These are phyloP conservation scores for Pungitius pungitius DNA, from an alignment of 2,113 vertebrate species.

Conservation along the genomic window DNA sequence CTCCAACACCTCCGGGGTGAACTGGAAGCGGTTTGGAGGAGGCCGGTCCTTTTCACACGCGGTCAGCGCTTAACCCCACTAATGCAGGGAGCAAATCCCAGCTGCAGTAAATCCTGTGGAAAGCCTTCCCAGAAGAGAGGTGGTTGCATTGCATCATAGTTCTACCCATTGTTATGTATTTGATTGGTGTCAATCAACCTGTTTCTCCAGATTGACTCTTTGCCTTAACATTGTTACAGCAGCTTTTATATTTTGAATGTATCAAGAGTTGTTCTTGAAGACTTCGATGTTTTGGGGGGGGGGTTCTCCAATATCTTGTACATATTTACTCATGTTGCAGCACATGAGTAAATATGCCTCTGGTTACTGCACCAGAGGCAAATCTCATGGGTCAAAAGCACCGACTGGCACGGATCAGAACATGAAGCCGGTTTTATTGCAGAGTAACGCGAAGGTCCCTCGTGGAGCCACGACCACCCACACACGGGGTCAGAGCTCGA, in stretches of 20 bases:
- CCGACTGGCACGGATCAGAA: constrained; percentile 40
- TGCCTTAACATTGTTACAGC: not conserved
- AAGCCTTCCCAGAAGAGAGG: not conserved
- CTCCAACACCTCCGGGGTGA: constrained; percentile 12
- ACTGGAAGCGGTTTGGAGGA: not conserved
- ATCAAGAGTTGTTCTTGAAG: not conserved
- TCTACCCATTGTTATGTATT: not conserved
- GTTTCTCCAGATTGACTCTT: not conserved
- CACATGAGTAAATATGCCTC: too few relatives aligned
- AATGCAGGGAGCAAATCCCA: constrained; percentile 14
- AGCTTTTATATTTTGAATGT: not conserved
- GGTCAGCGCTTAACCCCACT: not conserved
- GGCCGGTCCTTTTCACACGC: not conserved
- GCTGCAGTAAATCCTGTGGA: not conserved
- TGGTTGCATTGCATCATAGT: not conserved
- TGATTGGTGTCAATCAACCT: not conserved
- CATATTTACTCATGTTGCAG: not conserved
- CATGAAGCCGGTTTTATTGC: constrained; percentile 20
- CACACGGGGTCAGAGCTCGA: constrained; percentile 20
- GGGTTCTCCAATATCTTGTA: not conserved
- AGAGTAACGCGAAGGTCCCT: not conserved
- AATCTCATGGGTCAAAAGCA: constrained; percentile 2
- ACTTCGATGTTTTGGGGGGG: too few relatives aligned
- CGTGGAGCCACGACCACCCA: not conserved
- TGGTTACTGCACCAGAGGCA: constrained; percentile 11